Evolutionary conservation across 1,140 invertebrate genomes (phyloP).

Genomic region (Thereuonema tuberculata): DNA sequence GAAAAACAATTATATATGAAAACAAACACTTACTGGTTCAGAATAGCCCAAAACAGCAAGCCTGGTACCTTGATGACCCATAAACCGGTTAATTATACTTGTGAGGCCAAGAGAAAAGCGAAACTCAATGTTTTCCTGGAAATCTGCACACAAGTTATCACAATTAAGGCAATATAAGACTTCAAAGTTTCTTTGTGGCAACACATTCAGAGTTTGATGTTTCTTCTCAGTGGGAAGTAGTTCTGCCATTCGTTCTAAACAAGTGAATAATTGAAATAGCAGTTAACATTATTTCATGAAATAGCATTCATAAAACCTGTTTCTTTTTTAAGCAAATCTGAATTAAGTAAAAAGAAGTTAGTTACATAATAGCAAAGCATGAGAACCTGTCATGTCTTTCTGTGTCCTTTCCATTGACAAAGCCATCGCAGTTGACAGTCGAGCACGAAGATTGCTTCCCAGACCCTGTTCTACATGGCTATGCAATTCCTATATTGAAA

Average conservation of each 20-base stretch:
- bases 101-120: constrained; percentile 80
- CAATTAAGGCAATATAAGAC: constrained; percentile 92
- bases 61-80: constrained; percentile 34
- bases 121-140: constrained; percentile 91
- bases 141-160: constrained; percentile 95
- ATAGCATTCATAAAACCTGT: too few species aligned
- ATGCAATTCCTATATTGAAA: constrained; percentile 73
- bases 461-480: constrained; percentile 80
- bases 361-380: too few species aligned
- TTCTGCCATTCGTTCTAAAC: constrained; percentile 60
- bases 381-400: constrained; percentile 82
- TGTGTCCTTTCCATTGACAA: constrained; percentile 80
- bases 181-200: constrained; percentile 83
- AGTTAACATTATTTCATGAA: too few species aligned
- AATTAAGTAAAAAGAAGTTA: too few species aligned
- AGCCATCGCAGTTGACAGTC: constrained; percentile 74
- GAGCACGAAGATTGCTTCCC: constrained; percentile 64
- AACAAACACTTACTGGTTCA: constrained; percentile 10
- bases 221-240: constrained; percentile 51
- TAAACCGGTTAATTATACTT: constrained; percentile 67
- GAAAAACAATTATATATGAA: neutral
- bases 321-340: too few species aligned
- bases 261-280: too few species aligned
- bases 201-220: constrained; percentile 46
- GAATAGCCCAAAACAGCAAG: constrained; percentile 15